Evolutionary conservation across 2,113 vertebrate species (phyloP), one percentile per base, ranked within the genome.

Genomic region (Callorhinus ursinus): DNA sequence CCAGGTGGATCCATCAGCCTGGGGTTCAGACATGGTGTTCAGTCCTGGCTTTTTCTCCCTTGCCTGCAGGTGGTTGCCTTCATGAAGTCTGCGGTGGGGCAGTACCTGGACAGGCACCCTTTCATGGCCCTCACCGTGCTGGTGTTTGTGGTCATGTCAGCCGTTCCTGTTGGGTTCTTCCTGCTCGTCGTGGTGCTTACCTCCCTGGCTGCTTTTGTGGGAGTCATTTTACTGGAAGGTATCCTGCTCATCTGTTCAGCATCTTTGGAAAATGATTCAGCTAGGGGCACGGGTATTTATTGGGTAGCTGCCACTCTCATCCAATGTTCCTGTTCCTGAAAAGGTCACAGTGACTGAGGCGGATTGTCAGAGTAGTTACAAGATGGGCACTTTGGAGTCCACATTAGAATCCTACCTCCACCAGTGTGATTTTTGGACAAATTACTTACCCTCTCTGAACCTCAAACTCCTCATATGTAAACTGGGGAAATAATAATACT

Each of bases 201-300:
- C 59, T 93, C 98, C 24, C 11, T 99, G n/a, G 98, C 99, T 85
- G 98, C 99, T 7, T 98, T 98, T 12, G 88, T 99, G 0, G 99
- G 99, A 49, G 99, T 99, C 96, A 96, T 99, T 92, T 97, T 99
- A 93, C 95, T 99, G 96, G 99, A 99, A 98, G 99, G 99, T 99
- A 99, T 88, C 95, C 18, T 89, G 13, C 69, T 83, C 39, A 7
- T 57, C 55, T 33, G 1, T 82, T 42, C 16, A 18, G 14, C 2
- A 5, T 18, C 22, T 13, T 33, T 46, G 63, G 49, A 72, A 63
- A 95, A 46, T 53, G 33, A 74, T 72, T 88, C 61, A 8, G 0
- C 2, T 10, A 12, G 46, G 53, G 80, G n/a, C 39, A 74, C 18
- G 46, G 21, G 21, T 89, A 15, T n/a, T 88, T 63, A 26, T 19